phyloP scores from a whole-genome alignment of 2,888 invertebrate species.

The Drosophila melanocephala region DNA sequence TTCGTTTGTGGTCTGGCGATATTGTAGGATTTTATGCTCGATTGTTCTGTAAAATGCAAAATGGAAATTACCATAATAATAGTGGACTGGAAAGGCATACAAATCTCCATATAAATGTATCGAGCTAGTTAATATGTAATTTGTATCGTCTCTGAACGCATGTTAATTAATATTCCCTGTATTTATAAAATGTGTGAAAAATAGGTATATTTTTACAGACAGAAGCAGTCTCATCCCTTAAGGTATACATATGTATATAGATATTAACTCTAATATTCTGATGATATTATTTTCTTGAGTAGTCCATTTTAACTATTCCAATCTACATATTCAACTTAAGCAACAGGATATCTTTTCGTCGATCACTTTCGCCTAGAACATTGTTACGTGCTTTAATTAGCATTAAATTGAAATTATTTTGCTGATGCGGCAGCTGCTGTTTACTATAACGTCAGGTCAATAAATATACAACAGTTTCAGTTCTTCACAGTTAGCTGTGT shows the following conservation, averaged over 20 bases:
- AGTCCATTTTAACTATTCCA: not conserved
- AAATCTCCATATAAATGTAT: not conserved
- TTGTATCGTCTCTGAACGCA: slow-evolving; percentile 33
- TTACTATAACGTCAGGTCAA: slow-evolving; percentile 42
- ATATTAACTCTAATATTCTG: not conserved
- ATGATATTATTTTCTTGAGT: not conserved
- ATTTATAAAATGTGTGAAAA: not conserved
- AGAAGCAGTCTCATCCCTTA: not conserved
- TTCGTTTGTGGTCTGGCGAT: slow-evolving; percentile 80
- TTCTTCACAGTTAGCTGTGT: slow-evolving; percentile 8
- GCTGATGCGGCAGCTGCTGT: slow-evolving; percentile 39
- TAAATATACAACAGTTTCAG: slow-evolving; percentile 18
- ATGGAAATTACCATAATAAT: slow-evolving; percentile 46
- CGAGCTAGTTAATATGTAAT: slow-evolving; percentile 35
- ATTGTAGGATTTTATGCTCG: slow-evolving; percentile 82
- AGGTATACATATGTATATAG: accelerated
- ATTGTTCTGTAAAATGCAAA: slow-evolving; percentile 68
- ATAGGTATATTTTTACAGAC: not conserved
- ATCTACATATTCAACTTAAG: not conserved
- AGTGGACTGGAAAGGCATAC: not conserved
- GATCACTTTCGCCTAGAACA: not conserved
- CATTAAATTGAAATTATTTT: slow-evolving; percentile 69
- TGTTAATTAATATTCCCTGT: slow-evolving; percentile 50
- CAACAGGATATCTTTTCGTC: not conserved
- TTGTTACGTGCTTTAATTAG: slow-evolving; percentile 24